Percentiles rank a stretch among this genome's conserved stretches.
Conservation (phyloP, 2,113 vertebrate genomes). For the Isurus oxyrinchus region DNA sequence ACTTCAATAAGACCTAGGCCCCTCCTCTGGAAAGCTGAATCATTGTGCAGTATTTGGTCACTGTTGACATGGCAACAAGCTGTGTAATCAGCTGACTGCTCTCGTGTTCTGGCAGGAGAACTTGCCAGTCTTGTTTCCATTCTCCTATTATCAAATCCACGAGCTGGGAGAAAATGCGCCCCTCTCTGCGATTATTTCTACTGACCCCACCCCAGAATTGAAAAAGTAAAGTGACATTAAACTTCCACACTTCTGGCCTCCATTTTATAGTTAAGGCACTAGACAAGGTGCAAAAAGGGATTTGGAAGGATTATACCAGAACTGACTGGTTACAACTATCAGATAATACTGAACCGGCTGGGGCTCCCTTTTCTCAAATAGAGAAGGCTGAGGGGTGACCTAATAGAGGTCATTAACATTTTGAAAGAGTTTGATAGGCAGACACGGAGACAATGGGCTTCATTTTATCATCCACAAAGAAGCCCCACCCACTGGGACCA, state of each 20-base stretch:
- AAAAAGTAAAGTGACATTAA: neutral
- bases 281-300: neutral
- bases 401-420: no score
- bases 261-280: neutral
- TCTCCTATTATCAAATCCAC: neutral
- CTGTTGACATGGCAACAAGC: conserved; percentile 6
- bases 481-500: no score
- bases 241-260: neutral
- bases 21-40: neutral
- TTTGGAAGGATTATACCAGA: neutral
- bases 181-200: neutral
- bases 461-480: neutral
- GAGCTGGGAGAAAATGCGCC: neutral
- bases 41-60: neutral
- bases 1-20: neutral
- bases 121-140: neutral
- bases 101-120: neutral
- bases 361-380: neutral
- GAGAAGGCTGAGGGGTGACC: neutral
- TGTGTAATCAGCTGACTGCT: conserved; percentile 14
- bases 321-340: neutral
- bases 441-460: no score
- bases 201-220: neutral
- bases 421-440: no score
- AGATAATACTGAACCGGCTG: neutral